Base-by-base conservation (phyloP, 2,888 invertebrate species). In the Drosophila borealis region DNA sequence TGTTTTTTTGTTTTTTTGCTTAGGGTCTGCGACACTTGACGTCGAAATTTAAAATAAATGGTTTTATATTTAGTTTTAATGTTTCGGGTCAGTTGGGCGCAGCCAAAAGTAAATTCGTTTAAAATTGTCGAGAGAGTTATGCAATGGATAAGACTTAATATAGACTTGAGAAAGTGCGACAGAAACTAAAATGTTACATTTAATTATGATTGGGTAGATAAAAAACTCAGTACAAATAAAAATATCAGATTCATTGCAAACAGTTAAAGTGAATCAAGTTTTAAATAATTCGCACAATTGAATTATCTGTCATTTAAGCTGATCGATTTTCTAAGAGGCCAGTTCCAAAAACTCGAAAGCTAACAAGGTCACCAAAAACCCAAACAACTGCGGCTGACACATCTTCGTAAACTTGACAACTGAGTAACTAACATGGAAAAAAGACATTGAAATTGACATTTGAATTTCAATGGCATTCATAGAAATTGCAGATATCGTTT, bases 401-500 rank as follows among this genome's bases (percentile, higher is more conserved):
- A 82, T 83, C 82, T 83, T 88, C 86, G 68, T 42, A 41, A 51
- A 69, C 78, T 70, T 65, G 72, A 81, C 54, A 46, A 21, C 56
- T 25, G 44, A 41, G 68, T 39, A 54, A 41, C 44, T 19, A 65
- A 41, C 55, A 66, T 37, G 42, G 54, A 49, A 61, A 48, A 60
- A 60, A 19, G 63, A 29, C 80, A 77, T 86, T 81, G 87, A 86
- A 67, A 59, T 61, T 72, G 75, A 75, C 86, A 88, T 75, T 83
- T 78, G 46, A 67, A 41, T 67, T 73, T 80, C 89, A 84, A 88
- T 84, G 83, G 49, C 89, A 79, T 62, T 62, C 51, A 75, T 74
- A 78, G 80, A 78, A 80, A 88, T 88, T 80, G 84, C 85, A 81
- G 79, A 83, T 70, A 70, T 57, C 55, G 53, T 44, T 60, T 66